Percentiles rank a stretch among this genome's conserved stretches.
These are phyloP conservation scores for Gambusia yucatana DNA, from an alignment of 2,797 vertebrate species.

Conservation along the genomic window DNA sequence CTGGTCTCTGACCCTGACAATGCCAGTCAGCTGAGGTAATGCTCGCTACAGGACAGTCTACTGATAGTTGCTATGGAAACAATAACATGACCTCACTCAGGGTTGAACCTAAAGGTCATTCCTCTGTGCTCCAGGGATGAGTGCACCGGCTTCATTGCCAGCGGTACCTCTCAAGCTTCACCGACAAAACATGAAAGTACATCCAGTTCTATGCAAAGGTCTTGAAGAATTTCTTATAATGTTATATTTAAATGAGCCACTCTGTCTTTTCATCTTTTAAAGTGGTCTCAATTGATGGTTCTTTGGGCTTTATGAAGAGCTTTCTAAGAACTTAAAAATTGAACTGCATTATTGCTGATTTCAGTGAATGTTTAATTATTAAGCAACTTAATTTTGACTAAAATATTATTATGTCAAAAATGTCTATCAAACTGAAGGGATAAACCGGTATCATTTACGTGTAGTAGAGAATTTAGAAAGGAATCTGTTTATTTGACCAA, in stretches of 20 bases:
- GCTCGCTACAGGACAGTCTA: constrained; percentile 70
- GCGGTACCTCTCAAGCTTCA: constrained; percentile 65
- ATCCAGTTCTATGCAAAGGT: not conserved
- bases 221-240: not conserved
- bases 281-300: not conserved
- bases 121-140: constrained; percentile 62
- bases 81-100: constrained; percentile 81
- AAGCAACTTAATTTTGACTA: not conserved
- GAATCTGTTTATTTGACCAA: not conserved
- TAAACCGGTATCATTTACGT: not conserved
- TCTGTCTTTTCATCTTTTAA: not conserved
- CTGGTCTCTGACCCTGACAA: constrained; percentile 82
- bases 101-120: constrained; percentile 84
- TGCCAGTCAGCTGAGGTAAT: constrained; percentile 87
- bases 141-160: constrained; percentile 60
- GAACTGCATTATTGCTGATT: not conserved
- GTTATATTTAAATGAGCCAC: not conserved
- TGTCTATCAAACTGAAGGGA: not conserved
- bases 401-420: not conserved
- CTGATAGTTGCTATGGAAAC: constrained; percentile 85
- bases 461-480: not conserved
- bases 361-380: not conserved
- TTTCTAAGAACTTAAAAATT: not conserved
- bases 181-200: constrained; percentile 29
- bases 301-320: not conserved